phyloP scores from a whole-genome alignment of 2,888 invertebrate species.

The Eupithecia subumbrata region DNA sequence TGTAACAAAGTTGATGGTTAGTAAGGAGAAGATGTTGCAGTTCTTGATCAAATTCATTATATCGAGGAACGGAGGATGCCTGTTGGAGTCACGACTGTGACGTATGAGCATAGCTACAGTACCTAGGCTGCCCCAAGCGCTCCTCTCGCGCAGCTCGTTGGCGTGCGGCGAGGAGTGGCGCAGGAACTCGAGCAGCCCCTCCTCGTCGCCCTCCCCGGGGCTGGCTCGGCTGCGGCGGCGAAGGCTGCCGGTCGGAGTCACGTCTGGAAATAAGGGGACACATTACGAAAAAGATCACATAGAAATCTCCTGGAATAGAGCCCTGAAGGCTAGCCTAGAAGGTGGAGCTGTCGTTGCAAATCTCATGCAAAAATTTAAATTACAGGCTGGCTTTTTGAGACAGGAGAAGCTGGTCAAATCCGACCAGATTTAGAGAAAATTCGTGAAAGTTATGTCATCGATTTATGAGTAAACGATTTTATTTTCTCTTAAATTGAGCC shows the following conservation, averaged over 20 bases:
- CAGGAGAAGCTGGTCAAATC: no score
- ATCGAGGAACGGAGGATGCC: not conserved
- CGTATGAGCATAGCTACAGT: constrained; percentile 32
- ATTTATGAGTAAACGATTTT: no score
- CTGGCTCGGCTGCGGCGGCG: constrained; percentile 91
- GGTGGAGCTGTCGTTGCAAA: not conserved
- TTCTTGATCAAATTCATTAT: not conserved
- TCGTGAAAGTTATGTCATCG: no score
- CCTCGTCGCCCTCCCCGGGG: constrained; percentile 88
- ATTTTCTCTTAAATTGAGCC: no score
- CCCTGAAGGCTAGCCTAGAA: not conserved
- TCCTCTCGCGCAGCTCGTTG: constrained; percentile 89
- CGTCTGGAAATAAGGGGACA: constrained; percentile 79
- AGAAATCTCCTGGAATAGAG: not conserved
- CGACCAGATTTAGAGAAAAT: no score
- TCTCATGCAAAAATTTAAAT: no score
- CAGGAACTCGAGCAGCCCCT: constrained; percentile 93
- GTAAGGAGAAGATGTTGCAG: not conserved
- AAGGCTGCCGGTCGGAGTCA: constrained; percentile 95
- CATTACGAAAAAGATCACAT: not conserved
- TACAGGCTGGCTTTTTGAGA: no score
- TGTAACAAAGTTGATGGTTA: constrained; percentile 48
- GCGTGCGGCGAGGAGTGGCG: constrained; percentile 88
- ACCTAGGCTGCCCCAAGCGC: constrained; percentile 94
- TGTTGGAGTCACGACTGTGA: not conserved